Conservation (phyloP, 1,140 invertebrate species). For the Pseudomyrmex flavicornis region DNA sequence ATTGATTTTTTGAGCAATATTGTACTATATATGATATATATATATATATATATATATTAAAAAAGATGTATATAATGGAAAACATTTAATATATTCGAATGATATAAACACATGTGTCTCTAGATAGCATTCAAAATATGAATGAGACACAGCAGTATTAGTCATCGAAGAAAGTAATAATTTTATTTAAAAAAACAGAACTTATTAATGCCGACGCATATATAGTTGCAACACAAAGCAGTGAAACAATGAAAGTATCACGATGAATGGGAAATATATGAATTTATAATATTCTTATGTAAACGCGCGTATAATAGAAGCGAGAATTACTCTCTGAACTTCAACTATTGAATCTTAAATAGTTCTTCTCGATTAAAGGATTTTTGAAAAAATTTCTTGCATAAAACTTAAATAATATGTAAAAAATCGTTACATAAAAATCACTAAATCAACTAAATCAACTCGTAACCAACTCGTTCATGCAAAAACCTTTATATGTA, state of each 20-base stretch:
- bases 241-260: conserved; percentile 38
- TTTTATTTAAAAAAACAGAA: conserved; percentile 14
- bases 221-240: background rate
- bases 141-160: background rate
- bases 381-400: background rate
- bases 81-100: too few species aligned
- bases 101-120: background rate
- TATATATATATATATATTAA: too few species aligned
- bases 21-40: too few species aligned
- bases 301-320: background rate
- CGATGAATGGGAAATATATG: background rate
- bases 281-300: conserved; percentile 32
- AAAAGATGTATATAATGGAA: background rate
- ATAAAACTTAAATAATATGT: background rate
- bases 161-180: background rate
- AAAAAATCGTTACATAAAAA: too few species aligned
- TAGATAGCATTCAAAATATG: background rate
- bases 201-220: background rate
- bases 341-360: background rate
- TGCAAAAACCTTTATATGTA: too few species aligned
- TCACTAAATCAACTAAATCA: too few species aligned
- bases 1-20: too few species aligned
- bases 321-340: background rate
- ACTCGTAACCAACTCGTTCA: too few species aligned
- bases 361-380: background rate